phyloP scores from a whole-genome alignment of 2,888 invertebrate genomes.

The Spatulosminthurus flaviceps region DNA sequence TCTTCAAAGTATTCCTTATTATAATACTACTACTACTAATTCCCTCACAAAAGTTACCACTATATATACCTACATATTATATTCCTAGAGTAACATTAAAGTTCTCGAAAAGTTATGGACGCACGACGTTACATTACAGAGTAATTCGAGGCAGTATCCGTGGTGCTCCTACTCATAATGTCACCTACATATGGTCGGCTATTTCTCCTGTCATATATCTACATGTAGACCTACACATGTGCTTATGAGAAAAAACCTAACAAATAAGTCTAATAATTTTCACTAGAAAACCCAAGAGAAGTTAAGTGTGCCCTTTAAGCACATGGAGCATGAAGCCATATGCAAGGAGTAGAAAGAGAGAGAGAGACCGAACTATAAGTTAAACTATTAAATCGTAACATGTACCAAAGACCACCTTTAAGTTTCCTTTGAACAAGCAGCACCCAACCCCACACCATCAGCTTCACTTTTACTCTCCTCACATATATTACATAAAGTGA shows the following conservation, averaged over 20 bases:
- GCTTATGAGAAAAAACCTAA: neutral
- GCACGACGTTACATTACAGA: no score
- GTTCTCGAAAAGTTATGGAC: no score
- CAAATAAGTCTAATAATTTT: neutral
- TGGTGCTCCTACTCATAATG: no score
- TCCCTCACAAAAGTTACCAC: no score
- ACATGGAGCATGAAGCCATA: constrained; percentile 40
- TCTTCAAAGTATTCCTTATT: no score
- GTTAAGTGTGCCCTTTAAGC: constrained; percentile 39
- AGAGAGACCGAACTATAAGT: constrained; percentile 39
- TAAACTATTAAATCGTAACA: constrained; percentile 39
- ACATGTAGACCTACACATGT: neutral
- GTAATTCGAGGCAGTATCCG: no score
- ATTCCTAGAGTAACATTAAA: no score
- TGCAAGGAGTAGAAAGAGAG: constrained; percentile 2
- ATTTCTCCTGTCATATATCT: no score
- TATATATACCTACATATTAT: no score
- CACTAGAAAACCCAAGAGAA: constrained; percentile 10
- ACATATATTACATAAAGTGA: neutral
- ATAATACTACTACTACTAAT: no score
- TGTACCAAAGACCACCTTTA: constrained; percentile 34
- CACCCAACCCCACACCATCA: neutral
- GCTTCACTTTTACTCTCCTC: no score
- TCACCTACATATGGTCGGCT: no score
- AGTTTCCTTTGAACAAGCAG: constrained; percentile 25